Conservation (phyloP, 2,888 invertebrate genomes). For the Chaetoderma sp. region DNA sequence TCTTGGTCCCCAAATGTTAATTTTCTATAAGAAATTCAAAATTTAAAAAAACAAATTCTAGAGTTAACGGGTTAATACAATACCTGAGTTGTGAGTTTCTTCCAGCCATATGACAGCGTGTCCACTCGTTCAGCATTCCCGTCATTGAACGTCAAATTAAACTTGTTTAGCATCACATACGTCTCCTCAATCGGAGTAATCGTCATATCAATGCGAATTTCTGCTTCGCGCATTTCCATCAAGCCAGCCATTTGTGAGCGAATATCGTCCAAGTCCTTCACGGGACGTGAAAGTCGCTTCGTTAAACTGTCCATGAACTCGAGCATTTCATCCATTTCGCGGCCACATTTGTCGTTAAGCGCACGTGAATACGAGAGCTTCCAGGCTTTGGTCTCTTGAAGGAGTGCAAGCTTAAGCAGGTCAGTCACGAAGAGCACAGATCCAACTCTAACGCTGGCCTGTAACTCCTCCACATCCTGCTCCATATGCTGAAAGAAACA, state of each 20-base stretch:
- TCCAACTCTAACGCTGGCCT: slow-evolving; percentile 62
- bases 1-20: no score
- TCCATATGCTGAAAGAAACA: slow-evolving; percentile 65
- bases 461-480: slow-evolving; percentile 65
- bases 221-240: slow-evolving; percentile 89
- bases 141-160: slow-evolving; percentile 87
- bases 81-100: slow-evolving; percentile 77
- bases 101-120: slow-evolving; percentile 89
- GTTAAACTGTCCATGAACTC: slow-evolving; percentile 93
- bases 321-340: slow-evolving; percentile 73
- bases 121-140: slow-evolving; percentile 94
- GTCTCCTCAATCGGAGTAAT: slow-evolving; percentile 97
- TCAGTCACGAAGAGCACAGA: slow-evolving; percentile 68
- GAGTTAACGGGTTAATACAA: no score
- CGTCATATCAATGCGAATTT: slow-evolving; percentile 93
- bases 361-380: slow-evolving; percentile 68
- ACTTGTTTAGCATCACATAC: slow-evolving; percentile 89
- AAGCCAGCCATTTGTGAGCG: slow-evolving; percentile 92
- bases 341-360: slow-evolving; percentile 68
- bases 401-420: slow-evolving; percentile 83
- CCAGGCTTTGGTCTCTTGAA: slow-evolving; percentile 74
- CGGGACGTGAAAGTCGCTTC: slow-evolving; percentile 85
- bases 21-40: no score
- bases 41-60: no score
- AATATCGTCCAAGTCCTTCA: slow-evolving; percentile 93